These are phyloP conservation scores for Setipinna tenuifilis DNA, from an alignment of 2,797 vertebrate species.

Conservation along the genomic window DNA sequence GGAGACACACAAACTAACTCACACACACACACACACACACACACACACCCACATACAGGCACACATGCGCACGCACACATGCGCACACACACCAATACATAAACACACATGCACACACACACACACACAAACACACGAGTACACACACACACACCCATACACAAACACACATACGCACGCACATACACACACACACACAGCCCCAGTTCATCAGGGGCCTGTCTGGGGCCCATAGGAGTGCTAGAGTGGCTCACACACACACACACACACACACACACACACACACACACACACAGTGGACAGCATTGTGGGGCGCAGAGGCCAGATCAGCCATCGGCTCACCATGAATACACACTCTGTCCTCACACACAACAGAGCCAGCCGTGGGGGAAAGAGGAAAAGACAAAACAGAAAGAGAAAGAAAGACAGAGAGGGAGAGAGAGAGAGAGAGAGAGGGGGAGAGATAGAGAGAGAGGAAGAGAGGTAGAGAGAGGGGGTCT, in stretches of 20 bases:
- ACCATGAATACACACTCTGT: slow-evolving; percentile 80
- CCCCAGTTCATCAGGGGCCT: slow-evolving; percentile 49
- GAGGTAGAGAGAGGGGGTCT: neutral
- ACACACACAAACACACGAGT: neutral
- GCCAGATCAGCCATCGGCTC: slow-evolving; percentile 79
- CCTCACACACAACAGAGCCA: slow-evolving; percentile 20
- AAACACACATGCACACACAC: neutral
- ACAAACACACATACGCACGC: neutral
- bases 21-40: too few species aligned
- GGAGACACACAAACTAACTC: too few species aligned
- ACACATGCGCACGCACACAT: too few species aligned
- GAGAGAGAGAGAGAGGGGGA: neutral
- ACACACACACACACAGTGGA: too few species aligned
- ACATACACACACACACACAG: neutral
- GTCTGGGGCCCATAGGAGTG: slow-evolving; percentile 51
- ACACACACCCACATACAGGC: too few species aligned
- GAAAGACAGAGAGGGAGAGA: neutral
- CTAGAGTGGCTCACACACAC: too few species aligned
- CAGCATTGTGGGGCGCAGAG: slow-evolving; percentile 73
- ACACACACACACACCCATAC: neutral
- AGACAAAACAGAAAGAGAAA: neutral
- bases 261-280: too few species aligned
- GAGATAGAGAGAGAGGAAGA: neutral
- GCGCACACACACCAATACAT: neutral
- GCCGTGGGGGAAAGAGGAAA: neutral